These are phyloP conservation scores for Otis tarda DNA, from an alignment of 2,113 vertebrate species.

Conservation along the genomic window DNA sequence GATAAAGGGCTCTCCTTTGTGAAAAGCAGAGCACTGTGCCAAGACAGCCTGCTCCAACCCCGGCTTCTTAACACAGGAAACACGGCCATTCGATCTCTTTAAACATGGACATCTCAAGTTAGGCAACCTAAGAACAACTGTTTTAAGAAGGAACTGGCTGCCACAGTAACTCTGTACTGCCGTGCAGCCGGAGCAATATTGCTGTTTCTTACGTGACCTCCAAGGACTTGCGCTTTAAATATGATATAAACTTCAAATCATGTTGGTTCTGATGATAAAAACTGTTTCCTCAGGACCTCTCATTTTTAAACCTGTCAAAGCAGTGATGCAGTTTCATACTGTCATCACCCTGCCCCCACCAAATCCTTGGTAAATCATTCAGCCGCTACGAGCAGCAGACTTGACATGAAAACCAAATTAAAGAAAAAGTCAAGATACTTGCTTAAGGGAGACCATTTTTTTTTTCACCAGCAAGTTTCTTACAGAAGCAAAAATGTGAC, in stretches of 20 bases:
- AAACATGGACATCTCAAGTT: background rate
- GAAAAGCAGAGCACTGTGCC: background rate
- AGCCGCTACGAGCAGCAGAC: background rate
- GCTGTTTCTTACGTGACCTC: background rate
- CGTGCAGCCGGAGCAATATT: background rate
- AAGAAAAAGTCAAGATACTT: background rate
- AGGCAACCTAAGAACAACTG: background rate
- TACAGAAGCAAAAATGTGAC: background rate
- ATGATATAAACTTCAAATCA: background rate
- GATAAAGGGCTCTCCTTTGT: background rate
- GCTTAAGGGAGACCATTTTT: background rate
- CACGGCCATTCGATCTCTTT: rapidly evolving
- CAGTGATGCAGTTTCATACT: background rate
- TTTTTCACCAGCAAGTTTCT: background rate
- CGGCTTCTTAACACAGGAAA: background rate
- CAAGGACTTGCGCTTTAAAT: background rate
- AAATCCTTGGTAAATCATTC: background rate
- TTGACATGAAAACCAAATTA: background rate
- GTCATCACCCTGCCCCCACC: background rate
- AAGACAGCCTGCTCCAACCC: background rate
- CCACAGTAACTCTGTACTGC: background rate
- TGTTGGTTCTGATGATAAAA: background rate
- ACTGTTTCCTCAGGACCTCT: background rate
- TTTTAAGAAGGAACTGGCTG: background rate
- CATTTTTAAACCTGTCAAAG: background rate